Evolutionary conservation across 2,888 invertebrate species (phyloP).

Genomic region (Miltochrista miniata): DNA sequence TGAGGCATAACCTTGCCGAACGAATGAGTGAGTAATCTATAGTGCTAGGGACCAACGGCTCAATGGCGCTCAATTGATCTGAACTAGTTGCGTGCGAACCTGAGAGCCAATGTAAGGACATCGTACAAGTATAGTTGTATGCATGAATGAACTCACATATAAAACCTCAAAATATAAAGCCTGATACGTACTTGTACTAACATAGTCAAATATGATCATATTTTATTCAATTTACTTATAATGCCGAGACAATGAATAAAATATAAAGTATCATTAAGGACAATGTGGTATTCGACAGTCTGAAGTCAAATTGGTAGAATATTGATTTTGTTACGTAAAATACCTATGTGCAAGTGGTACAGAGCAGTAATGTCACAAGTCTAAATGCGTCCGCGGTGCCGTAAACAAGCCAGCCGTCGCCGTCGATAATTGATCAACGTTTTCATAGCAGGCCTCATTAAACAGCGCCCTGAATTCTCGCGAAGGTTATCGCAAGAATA

Average conservation of each 20-base stretch:
- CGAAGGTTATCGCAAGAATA: constrained; percentile 70
- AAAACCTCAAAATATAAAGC: constrained; percentile 17
- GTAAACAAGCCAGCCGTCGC: constrained; percentile 76
- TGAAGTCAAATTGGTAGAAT: constrained; percentile 37
- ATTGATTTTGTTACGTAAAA: constrained; percentile 41
- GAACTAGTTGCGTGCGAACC: constrained; percentile 77
- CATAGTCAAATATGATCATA: constrained; percentile 14
- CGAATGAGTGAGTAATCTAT: constrained; percentile 55
- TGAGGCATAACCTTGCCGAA: constrained; percentile 70
- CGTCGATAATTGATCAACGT: constrained; percentile 81
- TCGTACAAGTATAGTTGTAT: constrained; percentile 42
- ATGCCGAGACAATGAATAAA: too few species aligned
- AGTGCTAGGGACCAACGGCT: constrained; percentile 68
- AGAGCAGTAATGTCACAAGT: constrained; percentile 68
- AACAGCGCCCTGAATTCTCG: constrained; percentile 74
- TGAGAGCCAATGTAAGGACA: constrained; percentile 60
- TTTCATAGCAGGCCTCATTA: constrained; percentile 79
- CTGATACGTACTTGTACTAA: constrained; percentile 4
- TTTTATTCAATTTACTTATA: background rate
- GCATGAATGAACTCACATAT: constrained; percentile 39
- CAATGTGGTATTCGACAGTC: too few species aligned
- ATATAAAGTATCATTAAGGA: background rate
- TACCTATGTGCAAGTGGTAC: constrained; percentile 38
- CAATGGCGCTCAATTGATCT: constrained; percentile 78
- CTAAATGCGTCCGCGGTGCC: constrained; percentile 78